Evolutionary conservation across 2,888 invertebrate species (phyloP).

Genomic region (Drosophila vallismaia): DNA sequence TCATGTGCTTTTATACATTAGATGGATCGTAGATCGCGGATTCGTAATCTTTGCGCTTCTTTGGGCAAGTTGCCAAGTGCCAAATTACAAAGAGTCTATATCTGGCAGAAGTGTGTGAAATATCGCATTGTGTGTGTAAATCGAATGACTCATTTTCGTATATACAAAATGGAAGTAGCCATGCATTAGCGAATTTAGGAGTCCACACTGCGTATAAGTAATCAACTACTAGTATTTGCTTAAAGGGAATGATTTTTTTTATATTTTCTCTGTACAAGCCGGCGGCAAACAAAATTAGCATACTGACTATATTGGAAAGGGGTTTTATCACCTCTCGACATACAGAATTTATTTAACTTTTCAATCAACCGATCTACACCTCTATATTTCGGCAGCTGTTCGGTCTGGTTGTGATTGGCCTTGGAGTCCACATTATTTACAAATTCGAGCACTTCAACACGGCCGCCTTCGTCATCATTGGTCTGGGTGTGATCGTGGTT

Average conservation of each 20-base stretch:
- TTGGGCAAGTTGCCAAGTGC: conserved; percentile 52
- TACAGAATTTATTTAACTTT: conserved; percentile 22
- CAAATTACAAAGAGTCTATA: conserved; percentile 59
- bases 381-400: conserved; percentile 60
- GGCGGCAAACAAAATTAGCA: conserved; percentile 19
- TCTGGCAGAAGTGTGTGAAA: conserved; percentile 47
- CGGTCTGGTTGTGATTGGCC: conserved; percentile 64
- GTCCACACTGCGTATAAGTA: conserved; percentile 42
- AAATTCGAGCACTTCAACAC: conserved; percentile 74
- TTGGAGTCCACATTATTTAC: conserved; percentile 65
- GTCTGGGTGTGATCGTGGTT: conserved; percentile 63
- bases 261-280: neutral
- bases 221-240: neutral
- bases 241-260: neutral
- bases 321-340: conserved; percentile 27
- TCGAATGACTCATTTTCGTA: conserved; percentile 32
- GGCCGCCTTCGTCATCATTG: conserved; percentile 69
- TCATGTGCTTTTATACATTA: conserved; percentile 46
- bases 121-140: conserved; percentile 26
- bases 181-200: conserved; percentile 20
- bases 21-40: neutral
- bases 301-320: conserved; percentile 35
- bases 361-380: conserved; percentile 22
- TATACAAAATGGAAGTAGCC: conserved; percentile 33
- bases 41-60: conserved; percentile 17